These are phyloP conservation scores for Ophion slaviceki DNA, from an alignment of 2,888 invertebrate genomes.

Conservation along the genomic window DNA sequence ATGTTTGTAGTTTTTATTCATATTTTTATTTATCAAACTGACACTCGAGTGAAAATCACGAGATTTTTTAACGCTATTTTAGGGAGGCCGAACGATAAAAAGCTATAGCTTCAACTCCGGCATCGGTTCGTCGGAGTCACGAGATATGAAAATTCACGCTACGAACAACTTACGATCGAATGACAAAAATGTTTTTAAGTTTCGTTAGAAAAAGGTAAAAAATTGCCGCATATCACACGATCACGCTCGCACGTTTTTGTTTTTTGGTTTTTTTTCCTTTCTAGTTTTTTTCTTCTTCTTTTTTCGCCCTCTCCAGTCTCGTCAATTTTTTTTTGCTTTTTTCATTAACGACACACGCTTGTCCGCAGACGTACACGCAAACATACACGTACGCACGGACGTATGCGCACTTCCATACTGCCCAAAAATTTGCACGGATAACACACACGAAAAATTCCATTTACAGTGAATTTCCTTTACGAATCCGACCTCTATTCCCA, in stretches of 20 bases:
- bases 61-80: conserved; percentile 62
- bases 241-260: conserved; percentile 68
- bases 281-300: conserved; percentile 35
- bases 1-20: conserved; percentile 30
- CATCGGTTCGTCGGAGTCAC: conserved; percentile 62
- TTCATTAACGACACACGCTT: conserved; percentile 39
- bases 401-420: conserved; percentile 17
- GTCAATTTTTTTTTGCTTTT: conserved; percentile 7
- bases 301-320: conserved; percentile 66
- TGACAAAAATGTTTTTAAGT: conserved; percentile 67
- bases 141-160: conserved; percentile 68
- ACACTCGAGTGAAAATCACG: conserved; percentile 57
- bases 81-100: conserved; percentile 68
- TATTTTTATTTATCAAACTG: conserved; percentile 51
- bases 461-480: conserved; percentile 45
- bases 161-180: conserved; percentile 72
- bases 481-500: conserved; percentile 32
- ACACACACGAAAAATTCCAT: conserved; percentile 46
- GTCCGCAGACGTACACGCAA: conserved; percentile 21
- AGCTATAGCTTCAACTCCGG: conserved; percentile 62
- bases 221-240: conserved; percentile 70
- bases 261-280: conserved; percentile 37
- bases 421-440: conserved; percentile 32
- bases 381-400: conserved; percentile 7
- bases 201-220: conserved; percentile 78